Evolutionary conservation across 2,888 invertebrate genomes (phyloP), one percentile per base, ranked within the genome.

Genomic region (Ichneumoninae sp.): DNA sequence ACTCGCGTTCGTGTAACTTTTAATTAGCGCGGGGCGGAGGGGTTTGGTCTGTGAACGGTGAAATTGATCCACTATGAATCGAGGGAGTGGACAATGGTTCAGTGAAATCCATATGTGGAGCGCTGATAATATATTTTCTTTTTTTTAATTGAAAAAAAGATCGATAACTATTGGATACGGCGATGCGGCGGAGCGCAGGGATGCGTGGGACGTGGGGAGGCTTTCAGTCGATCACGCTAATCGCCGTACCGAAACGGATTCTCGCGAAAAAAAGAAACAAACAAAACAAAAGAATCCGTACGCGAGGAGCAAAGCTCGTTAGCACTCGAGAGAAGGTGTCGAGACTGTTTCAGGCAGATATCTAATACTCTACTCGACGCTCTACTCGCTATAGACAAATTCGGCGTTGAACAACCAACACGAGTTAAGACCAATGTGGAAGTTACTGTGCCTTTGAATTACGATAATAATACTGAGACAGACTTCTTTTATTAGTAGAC

Each of bases 51-150:
- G 26, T 26, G 63, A 50, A 50, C 47, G 57, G 40, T 68, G 40
- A 40, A 73, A 78, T 78, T 74, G 73, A 52, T 65, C 50, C 19
- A 22, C 10, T 26, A 66, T 66, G 52, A 19, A 68, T 76, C 52
- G 50, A 36, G 22, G 16, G 40, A 66, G 40, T 26, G 30, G 33
- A 13, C 68, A 47, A 75, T 75, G 10, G 65, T 63, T 70, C 44
- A 16, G 57, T 71, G 26, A 40, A 52, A 74, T 57, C 54, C 60
- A 44, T 83, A 69, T 78, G 78, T 50, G 44, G 22, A 50, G 19
- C 26, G 70, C 66, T 63, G 76, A 83, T 77, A 73, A 65, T 70
- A 36, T 47, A 68, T 81, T 81, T 66, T 76, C 66, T 73, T 76
- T 76, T 36, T 36, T 57, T 40, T 73, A 30, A 60, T 76, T 81